Evolutionary conservation across 2,113 vertebrate species (phyloP).

Genomic region (Trichomycterus rosablanca): DNA sequence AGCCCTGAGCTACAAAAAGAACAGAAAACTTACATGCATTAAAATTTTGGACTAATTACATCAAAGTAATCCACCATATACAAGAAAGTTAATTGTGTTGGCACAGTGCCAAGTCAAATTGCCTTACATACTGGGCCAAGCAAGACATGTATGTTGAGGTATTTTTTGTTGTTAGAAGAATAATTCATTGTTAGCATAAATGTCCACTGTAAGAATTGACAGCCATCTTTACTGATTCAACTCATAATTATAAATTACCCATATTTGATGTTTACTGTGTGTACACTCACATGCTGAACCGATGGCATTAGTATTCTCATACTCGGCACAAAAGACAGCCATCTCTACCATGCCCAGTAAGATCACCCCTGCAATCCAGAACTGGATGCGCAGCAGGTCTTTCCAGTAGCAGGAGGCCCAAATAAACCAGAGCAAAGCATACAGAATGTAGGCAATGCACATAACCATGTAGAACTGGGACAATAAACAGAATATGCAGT

Average conservation of each 20-base stretch:
- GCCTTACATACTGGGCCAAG: too few relatives aligned
- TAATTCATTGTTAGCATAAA: too few relatives aligned
- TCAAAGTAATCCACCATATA: too few relatives aligned
- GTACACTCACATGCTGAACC: slow-evolving; percentile 75
- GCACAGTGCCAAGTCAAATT: too few relatives aligned
- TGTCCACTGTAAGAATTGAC: too few relatives aligned
- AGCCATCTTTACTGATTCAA: too few relatives aligned
- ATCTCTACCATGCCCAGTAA: slow-evolving; percentile 87
- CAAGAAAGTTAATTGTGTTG: too few relatives aligned
- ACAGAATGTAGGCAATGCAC: slow-evolving; percentile 81
- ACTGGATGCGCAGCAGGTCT: slow-evolving; percentile 83
- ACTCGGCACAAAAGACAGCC: slow-evolving; percentile 83
- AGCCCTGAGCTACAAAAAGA: slow-evolving; percentile 62
- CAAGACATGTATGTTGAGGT: too few relatives aligned
- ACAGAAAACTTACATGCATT: background rate
- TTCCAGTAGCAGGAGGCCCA: slow-evolving; percentile 88
- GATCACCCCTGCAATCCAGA: slow-evolving; percentile 87
- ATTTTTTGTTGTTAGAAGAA: too few relatives aligned
- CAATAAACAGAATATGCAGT: background rate
- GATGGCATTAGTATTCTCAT: slow-evolving; percentile 77
- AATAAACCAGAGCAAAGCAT: slow-evolving; percentile 77
- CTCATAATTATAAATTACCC: too few relatives aligned
- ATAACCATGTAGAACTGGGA: slow-evolving; percentile 79
- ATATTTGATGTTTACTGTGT: background rate
- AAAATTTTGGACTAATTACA: background rate